These are phyloP conservation scores for Macrostomum lignano DNA, from an alignment of 1,140 invertebrate genomes.

Conservation along the genomic window DNA sequence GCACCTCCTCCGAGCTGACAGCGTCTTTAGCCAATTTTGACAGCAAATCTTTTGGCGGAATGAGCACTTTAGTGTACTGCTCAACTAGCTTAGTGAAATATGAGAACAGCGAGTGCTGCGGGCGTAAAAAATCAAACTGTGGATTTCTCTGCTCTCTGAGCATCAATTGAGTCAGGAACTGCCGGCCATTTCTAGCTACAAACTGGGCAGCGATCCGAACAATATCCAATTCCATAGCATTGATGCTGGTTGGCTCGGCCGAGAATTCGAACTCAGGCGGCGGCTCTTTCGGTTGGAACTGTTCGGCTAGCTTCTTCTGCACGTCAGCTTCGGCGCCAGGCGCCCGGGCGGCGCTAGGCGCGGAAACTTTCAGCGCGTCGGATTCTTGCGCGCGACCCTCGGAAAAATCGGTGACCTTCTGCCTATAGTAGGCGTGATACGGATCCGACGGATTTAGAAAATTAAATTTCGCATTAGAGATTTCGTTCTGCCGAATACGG, in stretches of 20 bases:
- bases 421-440: slow-evolving; percentile 92
- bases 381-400: slow-evolving; percentile 43
- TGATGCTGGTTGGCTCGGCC: slow-evolving; percentile 88
- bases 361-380: neutral
- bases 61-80: slow-evolving; percentile 73
- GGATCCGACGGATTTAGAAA: slow-evolving; percentile 70
- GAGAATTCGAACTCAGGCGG: slow-evolving; percentile 86
- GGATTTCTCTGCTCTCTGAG: slow-evolving; percentile 87
- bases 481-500: slow-evolving; percentile 30
- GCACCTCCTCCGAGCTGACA: slow-evolving; percentile 34
- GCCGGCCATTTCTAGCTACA: slow-evolving; percentile 82
- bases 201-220: slow-evolving; percentile 93
- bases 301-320: slow-evolving; percentile 32
- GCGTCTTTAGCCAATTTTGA: slow-evolving; percentile 48
- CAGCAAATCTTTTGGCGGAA: slow-evolving; percentile 67
- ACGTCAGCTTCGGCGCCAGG: slow-evolving; percentile 4
- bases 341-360: neutral
- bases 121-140: slow-evolving; percentile 90
- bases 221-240: slow-evolving; percentile 87
- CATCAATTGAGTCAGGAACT: slow-evolving; percentile 91
- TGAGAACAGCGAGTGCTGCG: slow-evolving; percentile 87
- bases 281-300: slow-evolving; percentile 70
- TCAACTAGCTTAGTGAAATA: slow-evolving; percentile 93
- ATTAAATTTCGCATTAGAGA: slow-evolving; percentile 31
- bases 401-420: slow-evolving; percentile 80